A percentile compares a stretch with the other conserved stretches of the same genome.
These are phyloP conservation scores for Tadarida brasiliensis DNA, from an alignment of 2,797 vertebrate species.

Conservation along the genomic window DNA sequence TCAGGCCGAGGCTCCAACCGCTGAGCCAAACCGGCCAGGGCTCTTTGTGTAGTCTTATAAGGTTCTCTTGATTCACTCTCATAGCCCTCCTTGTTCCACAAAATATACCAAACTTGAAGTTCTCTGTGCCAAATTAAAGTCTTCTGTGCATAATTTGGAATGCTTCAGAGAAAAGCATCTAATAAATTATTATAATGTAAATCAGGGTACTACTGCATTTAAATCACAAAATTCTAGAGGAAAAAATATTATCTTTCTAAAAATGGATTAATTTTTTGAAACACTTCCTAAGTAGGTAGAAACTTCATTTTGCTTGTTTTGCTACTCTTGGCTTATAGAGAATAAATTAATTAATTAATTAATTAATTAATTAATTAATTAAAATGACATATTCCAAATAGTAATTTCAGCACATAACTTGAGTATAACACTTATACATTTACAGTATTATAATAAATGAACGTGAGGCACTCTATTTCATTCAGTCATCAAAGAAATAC, in stretches of 20 bases:
- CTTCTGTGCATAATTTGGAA: slow-evolving; percentile 38
- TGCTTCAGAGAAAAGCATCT: slow-evolving; percentile 16
- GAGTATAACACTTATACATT: not conserved
- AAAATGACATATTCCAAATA: slow-evolving; percentile 27
- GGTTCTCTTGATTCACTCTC: not conserved
- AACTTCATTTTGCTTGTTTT: slow-evolving; percentile 55
- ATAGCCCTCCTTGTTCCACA: not conserved
- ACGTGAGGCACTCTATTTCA: not conserved
- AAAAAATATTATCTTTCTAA: not conserved
- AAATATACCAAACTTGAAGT: slow-evolving; percentile 37
- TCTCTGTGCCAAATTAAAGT: not conserved
- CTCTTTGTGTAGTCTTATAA: slow-evolving; percentile 1
- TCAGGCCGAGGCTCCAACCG: too few relatives aligned
- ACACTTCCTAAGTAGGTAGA: slow-evolving; percentile 11
- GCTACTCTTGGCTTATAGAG: not conserved
- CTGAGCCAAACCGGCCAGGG: too few relatives aligned
- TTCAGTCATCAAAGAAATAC: slow-evolving; percentile 22
- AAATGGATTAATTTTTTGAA: slow-evolving; percentile 47
- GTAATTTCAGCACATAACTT: not conserved
- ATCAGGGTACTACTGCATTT: not conserved
- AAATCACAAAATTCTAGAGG: slow-evolving; percentile 57
- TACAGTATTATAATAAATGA: slow-evolving; percentile 29
- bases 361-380: not conserved
- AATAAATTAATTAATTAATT: not conserved
- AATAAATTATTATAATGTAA: slow-evolving; percentile 43